Base-by-base conservation (phyloP, 1,140 invertebrate species). In the Platyura marginata region DNA sequence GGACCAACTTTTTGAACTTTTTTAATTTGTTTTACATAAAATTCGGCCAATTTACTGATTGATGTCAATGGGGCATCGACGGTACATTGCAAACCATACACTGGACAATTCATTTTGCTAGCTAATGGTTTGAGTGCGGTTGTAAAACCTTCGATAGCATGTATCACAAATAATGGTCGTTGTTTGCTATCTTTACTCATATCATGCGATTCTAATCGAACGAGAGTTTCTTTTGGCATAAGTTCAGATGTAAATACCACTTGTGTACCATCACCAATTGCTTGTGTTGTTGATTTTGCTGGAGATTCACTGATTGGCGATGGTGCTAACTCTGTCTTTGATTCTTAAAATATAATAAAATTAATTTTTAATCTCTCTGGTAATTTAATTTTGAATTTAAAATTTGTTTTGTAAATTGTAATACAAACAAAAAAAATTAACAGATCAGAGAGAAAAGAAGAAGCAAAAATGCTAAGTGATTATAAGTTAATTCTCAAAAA, bases 141-240 rank as follows among this genome's bases (percentile, higher is more conserved):
- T 1, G 81, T 75, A 44, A 79, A 74, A 47, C 94, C 94, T 69
- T 97, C 93, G 48, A 97, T 91, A 0, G 92, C 86, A 63, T 93
- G 88, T 22, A 93, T 66, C 39, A 88, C 67, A 55, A 88, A 88
- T 13, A 88, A 54, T 9, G 75, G 70, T 2, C 22, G 45, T 49
- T 55, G 59, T 51, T 48, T 64, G 54, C 51, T 54, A 43, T 57
- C 62, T 19, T 53, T 57, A 2, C 54, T 61, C 29, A 52, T 47
- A 2, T 50, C 54, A 44, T 75, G 74, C 10, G 69, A 69, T 21
- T 69, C 58, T 48, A 85, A 53, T 45, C 69, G 63, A 1, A 84
- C 58, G 5, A 85, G 50, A 3, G 68, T 59, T 52, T 80, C 65
- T 46, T 63, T 68, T 10, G 81, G 82, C 55, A 85, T 70, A 2